Base-by-base conservation (phyloP, 2,113 vertebrate genomes). In the Lepus timidus region DNA sequence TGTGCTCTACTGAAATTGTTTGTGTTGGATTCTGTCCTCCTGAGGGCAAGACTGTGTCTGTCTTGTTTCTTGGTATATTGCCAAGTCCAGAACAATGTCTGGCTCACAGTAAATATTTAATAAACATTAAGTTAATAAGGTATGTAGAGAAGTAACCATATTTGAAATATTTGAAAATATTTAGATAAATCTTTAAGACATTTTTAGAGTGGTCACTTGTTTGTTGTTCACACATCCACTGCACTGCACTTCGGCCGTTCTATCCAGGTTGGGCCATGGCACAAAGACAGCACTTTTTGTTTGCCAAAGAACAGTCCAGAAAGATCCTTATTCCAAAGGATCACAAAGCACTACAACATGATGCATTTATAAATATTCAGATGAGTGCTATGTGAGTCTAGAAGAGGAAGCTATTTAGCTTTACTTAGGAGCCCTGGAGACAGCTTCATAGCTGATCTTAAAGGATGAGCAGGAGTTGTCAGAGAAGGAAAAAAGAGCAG, bases 91-190 rank as follows among this genome's bases (percentile, higher is more conserved):
- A 87, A 62, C 10, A 88, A 22, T 74, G 49, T 39, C 36, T 86
- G 51, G 80, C 16, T 74, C 58, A 75, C 17, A 87, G 67, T 19
- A 85, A 52, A 36, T 4, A 75, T 61, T 80, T 65, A 84, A 5
- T 55, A 94, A 95, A 55, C n/a, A 79, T n/a, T 73, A 78, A 80
- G 33, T 70, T 55, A 84, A 81, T 73, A 61, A 67, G 4, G 31
- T 49, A 23, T 20, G 8, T 64, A 70, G 90, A 78, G 20, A 61
- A 2, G 86, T 0, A 64, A 33, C 12, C 39, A 80, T 80, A 44
- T 70, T 91, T 1, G 44, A 87, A 80, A 12, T 71, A 71, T 76
- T 87, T 91, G 83, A 91, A 91, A 94, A 84, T 71, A 82, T 65
- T 68, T 91, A 85, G 67, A 51, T 55, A 86, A 88, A 87, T 95